Conservation (phyloP, 1,140 invertebrate genomes). For the Drosophila nigromelanica region DNA sequence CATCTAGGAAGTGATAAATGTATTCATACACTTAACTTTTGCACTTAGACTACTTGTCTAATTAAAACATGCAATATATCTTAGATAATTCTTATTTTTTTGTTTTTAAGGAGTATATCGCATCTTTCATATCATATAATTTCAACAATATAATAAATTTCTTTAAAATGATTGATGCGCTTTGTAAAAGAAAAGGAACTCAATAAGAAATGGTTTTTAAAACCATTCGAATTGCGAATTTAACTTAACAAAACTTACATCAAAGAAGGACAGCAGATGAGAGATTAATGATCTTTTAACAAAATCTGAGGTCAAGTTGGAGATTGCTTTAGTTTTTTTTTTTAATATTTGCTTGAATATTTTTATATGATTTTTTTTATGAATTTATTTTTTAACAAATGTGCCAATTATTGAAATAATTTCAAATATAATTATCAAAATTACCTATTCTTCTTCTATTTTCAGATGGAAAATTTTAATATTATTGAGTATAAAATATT, state of each 20-base stretch:
- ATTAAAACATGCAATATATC: too few species aligned
- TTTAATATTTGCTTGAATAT: background rate
- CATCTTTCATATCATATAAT: too few species aligned
- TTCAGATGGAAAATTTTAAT: too few species aligned
- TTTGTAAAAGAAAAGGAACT: background rate
- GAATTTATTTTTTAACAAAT: too few species aligned
- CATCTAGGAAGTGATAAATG: background rate
- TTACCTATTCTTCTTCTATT: too few species aligned
- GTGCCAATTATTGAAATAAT: too few species aligned
- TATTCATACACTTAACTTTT: background rate
- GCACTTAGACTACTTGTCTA: background rate
- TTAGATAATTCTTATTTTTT: background rate
- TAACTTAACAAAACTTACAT: background rate
- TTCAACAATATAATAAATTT: too few species aligned
- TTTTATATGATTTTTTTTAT: too few species aligned
- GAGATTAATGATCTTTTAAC: conserved; percentile 24
- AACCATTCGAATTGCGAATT: background rate
- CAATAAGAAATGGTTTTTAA: background rate
- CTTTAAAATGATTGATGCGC: conserved; percentile 15
- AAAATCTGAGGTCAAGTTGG: background rate
- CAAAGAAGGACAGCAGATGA: background rate
- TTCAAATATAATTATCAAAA: too few species aligned
- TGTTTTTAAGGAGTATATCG: too few species aligned
- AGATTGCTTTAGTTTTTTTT: too few species aligned
- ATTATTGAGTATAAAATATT: background rate